These are phyloP conservation scores for Atta colombica DNA, from an alignment of 1,140 invertebrate species.

Conservation along the genomic window DNA sequence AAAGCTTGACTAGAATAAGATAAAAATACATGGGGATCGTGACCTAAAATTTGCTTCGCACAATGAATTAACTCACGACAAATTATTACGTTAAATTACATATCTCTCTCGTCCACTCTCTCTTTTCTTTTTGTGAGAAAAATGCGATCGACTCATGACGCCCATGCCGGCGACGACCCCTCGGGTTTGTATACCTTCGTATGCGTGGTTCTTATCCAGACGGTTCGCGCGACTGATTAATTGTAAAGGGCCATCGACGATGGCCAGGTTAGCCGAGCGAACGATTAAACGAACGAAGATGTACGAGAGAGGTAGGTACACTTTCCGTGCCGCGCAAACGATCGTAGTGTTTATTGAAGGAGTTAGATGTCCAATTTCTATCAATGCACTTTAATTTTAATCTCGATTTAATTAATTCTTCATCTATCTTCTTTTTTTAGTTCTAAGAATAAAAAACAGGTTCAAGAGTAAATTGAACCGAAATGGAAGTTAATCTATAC, in stretches of 20 bases:
- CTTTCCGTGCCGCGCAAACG: constrained; percentile 14
- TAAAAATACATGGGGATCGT: background rate
- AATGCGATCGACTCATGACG: background rate
- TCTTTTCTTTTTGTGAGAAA: background rate
- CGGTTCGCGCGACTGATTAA: constrained; percentile 45
- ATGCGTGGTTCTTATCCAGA: constrained; percentile 29
- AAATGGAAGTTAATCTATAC: no score
- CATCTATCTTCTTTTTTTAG: no score
- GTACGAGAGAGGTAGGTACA: constrained; percentile 22
- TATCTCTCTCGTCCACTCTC: background rate
- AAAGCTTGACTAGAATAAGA: constrained; percentile 14
- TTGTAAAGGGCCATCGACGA: constrained; percentile 71
- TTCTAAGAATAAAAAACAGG: no score
- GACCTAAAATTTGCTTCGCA: background rate
- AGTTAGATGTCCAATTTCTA: no score
- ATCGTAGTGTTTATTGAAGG: constrained; percentile 4
- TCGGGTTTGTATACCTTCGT: background rate
- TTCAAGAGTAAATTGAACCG: no score
- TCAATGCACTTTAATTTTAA: no score
- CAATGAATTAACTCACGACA: background rate
- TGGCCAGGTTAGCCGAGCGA: constrained; percentile 60
- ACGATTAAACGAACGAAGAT: constrained; percentile 36
- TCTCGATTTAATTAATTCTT: no score
- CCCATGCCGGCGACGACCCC: background rate
- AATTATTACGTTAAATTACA: constrained; percentile 1